Conservation (phyloP, 2,797 vertebrate genomes). For the Macrochelys suwanniensis region DNA sequence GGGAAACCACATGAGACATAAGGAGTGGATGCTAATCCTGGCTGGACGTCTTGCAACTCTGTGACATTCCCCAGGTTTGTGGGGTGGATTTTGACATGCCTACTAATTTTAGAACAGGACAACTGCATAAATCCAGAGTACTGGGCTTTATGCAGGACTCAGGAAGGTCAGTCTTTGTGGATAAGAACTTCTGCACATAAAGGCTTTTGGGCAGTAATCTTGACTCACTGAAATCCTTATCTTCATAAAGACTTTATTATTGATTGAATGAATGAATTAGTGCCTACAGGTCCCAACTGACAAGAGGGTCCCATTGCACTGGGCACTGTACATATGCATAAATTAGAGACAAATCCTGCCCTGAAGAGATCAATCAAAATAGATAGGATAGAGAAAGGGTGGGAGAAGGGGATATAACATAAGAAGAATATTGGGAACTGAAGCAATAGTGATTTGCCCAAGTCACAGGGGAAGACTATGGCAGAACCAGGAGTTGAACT, state of each 20-base stretch:
- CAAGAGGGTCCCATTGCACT: constrained; percentile 26
- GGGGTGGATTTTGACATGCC: neutral
- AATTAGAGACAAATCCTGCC: neutral
- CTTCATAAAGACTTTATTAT: neutral
- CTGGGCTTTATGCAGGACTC: neutral
- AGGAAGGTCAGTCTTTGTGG: neutral
- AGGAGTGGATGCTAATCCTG: accelerated
- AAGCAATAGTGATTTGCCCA: constrained; percentile 32
- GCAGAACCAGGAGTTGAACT: neutral
- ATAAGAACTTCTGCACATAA: neutral
- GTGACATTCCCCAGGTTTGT: neutral
- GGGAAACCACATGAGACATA: accelerated
- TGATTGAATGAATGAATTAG: constrained; percentile 40
- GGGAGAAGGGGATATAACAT: neutral
- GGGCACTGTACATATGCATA: neutral
- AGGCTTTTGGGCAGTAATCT: neutral
- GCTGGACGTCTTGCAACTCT: neutral
- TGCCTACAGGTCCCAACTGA: neutral
- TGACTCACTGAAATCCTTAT: constrained; percentile 45
- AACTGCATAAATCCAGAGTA: accelerated
- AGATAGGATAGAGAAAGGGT: neutral
- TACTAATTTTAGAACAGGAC: neutral
- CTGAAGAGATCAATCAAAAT: neutral
- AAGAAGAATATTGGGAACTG: constrained; percentile 8
- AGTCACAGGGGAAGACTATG: neutral